Base-by-base conservation (phyloP, 2,888 invertebrate species). In the Ormyrus pomaceus region DNA sequence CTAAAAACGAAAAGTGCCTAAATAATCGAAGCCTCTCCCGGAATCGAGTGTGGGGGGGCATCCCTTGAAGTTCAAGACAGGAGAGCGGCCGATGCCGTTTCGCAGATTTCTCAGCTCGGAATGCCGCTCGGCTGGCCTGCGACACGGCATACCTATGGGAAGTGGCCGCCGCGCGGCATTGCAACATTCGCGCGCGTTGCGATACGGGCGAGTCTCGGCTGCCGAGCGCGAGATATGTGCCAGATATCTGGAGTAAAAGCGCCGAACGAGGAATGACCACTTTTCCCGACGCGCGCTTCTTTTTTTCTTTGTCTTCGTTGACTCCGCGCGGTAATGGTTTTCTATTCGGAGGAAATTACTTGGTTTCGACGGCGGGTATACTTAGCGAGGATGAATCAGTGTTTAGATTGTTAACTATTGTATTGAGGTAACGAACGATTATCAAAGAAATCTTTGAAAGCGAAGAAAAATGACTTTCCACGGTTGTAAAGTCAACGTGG, bases 211-310 rank as follows among this genome's bases (percentile, higher is more conserved):
- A 80, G 77, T 78, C 81, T 84, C 80, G 79, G 34, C 81, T 80
- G 73, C 70, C 75, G 82, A 80, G 77, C 78, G 83, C 80, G 77
- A 83, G 83, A 83, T 83, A 81, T 83, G 79, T 83, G 64, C 73
- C 80, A 84, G 82, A 83, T 83, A 82, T 83, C 80, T 72, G 79
- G 69, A 80, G 75, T 80, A 77, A 19, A 19, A 80, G 80, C 77
- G 64, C 77, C 82, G 82, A 69, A 34, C 34, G 34, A 34, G 34
- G 34, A 34, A 34, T 34, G 34, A 2, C 34, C 34, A 34, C 34
- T 34, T 34, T 34, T 59, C 48, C 51, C 19, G 65, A 66, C 34
- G 34, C 34, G 34, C 34, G 34, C 34, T 34, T 34, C 34, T 19
- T 19, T 19, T 2, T 19, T 19, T 1, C 1, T 19, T 1, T 19